These are phyloP conservation scores for Aleiodes leptofemur DNA, from an alignment of 2,888 invertebrate genomes.

Conservation along the genomic window DNA sequence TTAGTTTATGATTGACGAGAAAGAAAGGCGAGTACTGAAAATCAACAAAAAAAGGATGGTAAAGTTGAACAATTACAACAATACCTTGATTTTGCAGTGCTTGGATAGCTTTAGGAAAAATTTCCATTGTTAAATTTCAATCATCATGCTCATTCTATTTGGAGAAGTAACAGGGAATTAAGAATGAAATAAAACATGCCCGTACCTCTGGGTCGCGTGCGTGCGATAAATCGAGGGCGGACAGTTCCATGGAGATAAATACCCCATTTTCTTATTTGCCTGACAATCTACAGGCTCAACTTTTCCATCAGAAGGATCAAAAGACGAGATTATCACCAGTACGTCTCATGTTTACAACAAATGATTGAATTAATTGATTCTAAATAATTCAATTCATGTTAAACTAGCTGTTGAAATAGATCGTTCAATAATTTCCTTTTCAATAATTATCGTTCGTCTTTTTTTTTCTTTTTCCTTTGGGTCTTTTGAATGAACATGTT, in stretches of 20 bases:
- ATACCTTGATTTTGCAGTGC: too few species aligned
- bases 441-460: conserved; percentile 8
- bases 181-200: background rate
- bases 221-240: conserved; percentile 34
- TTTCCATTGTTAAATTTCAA: background rate
- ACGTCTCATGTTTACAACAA: conserved; percentile 13
- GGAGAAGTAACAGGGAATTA: background rate
- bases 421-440: conserved; percentile 13
- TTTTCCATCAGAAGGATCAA: background rate
- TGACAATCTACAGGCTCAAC: conserved; percentile 12
- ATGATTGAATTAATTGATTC: conserved; percentile 22
- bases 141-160: background rate
- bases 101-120: too few species aligned
- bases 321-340: conserved; percentile 10
- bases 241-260: conserved; percentile 23
- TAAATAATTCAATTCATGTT: conserved; percentile 33
- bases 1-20: too few species aligned
- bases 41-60: too few species aligned
- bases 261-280: conserved; percentile 24
- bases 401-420: conserved; percentile 24
- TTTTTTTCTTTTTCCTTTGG: background rate
- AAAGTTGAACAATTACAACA: too few species aligned
- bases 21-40: too few species aligned
- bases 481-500: background rate
- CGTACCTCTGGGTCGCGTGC: conserved; percentile 10